Evolutionary conservation across 2,888 invertebrate species (phyloP).

Genomic region (Bombylius major): DNA sequence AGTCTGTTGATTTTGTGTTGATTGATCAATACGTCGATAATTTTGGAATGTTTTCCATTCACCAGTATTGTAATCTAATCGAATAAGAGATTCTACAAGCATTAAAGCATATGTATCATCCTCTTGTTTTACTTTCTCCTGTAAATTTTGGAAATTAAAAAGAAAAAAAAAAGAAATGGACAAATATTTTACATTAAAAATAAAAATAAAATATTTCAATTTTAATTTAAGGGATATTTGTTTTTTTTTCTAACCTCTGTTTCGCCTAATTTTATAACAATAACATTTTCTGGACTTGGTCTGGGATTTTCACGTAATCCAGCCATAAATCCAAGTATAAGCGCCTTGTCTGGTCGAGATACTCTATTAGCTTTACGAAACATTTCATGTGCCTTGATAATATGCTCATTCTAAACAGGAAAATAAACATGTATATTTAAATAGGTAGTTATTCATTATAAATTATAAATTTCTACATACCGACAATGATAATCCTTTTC

Average conservation of each 20-base stretch:
- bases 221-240: too few relatives aligned
- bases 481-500: conserved; percentile 34
- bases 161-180: neutral
- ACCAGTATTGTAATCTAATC: conserved; percentile 96
- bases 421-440: neutral
- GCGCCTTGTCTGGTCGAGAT: conserved; percentile 90
- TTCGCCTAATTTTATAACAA: conserved; percentile 91
- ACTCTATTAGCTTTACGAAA: conserved; percentile 92
- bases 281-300: conserved; percentile 91
- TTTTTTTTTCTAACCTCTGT: conserved; percentile 41
- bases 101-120: conserved; percentile 59
- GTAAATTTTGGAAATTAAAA: neutral
- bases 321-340: conserved; percentile 96
- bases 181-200: neutral
- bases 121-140: conserved; percentile 72
- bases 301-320: conserved; percentile 96
- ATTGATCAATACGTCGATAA: conserved; percentile 57
- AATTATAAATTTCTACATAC: conserved; percentile 19
- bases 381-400: conserved; percentile 95
- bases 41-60: conserved; percentile 95
- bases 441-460: neutral
- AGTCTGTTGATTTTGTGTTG: conserved; percentile 18
- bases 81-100: conserved; percentile 78
- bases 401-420: conserved; percentile 72
- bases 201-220: neutral